Conservation (phyloP, 1,140 invertebrate species). For the Aphelinus certus region DNA sequence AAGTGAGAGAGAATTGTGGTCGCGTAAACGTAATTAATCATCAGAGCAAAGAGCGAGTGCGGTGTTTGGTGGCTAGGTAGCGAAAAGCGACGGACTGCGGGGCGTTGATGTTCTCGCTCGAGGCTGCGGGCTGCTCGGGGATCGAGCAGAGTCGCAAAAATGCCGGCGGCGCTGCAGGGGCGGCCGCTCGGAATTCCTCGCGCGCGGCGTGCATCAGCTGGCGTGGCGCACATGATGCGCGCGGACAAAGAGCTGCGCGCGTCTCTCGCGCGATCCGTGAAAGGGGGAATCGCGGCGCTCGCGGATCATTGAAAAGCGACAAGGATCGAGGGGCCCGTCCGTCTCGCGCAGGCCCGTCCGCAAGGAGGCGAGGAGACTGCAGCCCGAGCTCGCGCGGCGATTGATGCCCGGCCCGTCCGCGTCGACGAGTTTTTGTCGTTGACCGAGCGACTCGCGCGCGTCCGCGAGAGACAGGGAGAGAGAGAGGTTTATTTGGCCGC, state of each 20-base stretch:
- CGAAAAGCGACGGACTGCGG: no score
- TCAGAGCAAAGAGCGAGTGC: no score
- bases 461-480: constrained; percentile 17
- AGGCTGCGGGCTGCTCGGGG: no score
- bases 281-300: background rate
- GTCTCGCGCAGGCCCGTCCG: background rate
- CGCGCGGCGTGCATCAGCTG: no score
- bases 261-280: background rate
- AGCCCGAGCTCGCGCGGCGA: constrained; percentile 34
- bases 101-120: no score
- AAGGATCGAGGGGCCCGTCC: constrained; percentile 21
- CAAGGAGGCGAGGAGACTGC: background rate
- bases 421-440: constrained; percentile 58
- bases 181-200: no score
- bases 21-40: no score
- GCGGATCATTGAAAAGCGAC: constrained; percentile 22
- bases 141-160: no score
- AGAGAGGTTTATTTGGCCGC: constrained; percentile 49
- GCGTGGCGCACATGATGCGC: background rate
- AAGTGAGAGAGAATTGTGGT: no score
- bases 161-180: no score
- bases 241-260: background rate
- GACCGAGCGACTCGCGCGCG: constrained; percentile 15
- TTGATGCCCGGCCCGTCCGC: constrained; percentile 44
- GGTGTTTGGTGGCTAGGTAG: no score